These are phyloP conservation scores for Biston betularia DNA, from an alignment of 2,888 invertebrate species.

Conservation along the genomic window DNA sequence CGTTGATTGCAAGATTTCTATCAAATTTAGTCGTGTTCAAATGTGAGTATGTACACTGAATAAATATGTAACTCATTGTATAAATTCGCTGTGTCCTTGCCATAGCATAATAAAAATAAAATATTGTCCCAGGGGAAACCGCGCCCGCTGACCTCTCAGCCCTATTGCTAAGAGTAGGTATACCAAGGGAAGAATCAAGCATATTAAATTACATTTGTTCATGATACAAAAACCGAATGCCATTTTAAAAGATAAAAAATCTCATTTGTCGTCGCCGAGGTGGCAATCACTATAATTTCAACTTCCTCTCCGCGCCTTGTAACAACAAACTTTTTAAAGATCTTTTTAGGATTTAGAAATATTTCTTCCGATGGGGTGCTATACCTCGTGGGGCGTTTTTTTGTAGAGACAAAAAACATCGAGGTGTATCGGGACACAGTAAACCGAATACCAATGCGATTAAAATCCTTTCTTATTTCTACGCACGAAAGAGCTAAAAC, in stretches of 20 bases:
- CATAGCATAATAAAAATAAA: slow-evolving; percentile 48
- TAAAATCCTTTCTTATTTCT: neutral
- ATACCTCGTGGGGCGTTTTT: slow-evolving; percentile 38
- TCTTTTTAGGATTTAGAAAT: slow-evolving; percentile 55
- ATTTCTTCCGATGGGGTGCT: slow-evolving; percentile 64
- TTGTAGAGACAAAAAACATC: slow-evolving; percentile 44
- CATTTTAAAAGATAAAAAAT: slow-evolving; percentile 44
- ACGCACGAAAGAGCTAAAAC: neutral
- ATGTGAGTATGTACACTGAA: neutral
- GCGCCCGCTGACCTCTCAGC: slow-evolving; percentile 32
- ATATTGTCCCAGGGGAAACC: slow-evolving; percentile 37
- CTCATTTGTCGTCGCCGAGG: slow-evolving; percentile 42
- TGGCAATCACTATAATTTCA: slow-evolving; percentile 53
- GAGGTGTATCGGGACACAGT: slow-evolving; percentile 44
- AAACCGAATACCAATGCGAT: slow-evolving; percentile 36
- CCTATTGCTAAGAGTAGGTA: slow-evolving; percentile 25
- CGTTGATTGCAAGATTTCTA: too few species aligned
- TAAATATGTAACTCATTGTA: slow-evolving; percentile 13
- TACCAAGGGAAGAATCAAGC: slow-evolving; percentile 41
- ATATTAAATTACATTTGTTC: slow-evolving; percentile 55
- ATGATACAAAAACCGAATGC: slow-evolving; percentile 48
- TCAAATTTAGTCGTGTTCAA: too few species aligned
- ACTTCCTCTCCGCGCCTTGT: slow-evolving; percentile 55
- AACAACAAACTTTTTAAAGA: slow-evolving; percentile 53
- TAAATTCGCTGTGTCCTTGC: slow-evolving; percentile 55